Evolutionary conservation across 2,888 invertebrate genomes (phyloP).

Genomic region (Caenorhabditis wallacei): DNA sequence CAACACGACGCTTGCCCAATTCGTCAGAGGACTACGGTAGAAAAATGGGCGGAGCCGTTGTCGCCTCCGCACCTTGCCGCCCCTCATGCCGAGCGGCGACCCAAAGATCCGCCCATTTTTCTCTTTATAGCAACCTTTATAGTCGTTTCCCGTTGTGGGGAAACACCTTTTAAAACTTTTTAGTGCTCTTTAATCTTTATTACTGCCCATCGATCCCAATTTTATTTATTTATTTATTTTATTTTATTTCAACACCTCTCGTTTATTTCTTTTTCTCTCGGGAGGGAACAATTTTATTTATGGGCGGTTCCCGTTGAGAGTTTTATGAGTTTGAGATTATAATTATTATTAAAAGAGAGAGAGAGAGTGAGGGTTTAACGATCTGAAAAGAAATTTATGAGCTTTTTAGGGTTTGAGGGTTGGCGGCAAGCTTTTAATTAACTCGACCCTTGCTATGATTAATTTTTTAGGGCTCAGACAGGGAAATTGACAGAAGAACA

Average conservation of each 20-base stretch:
- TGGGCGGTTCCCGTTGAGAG: neutral
- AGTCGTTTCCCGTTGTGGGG: neutral
- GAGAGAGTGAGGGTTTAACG: neutral
- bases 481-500: too few relatives aligned
- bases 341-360: neutral
- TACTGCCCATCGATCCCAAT: constrained; percentile 5
- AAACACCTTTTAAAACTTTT: constrained; percentile 49
- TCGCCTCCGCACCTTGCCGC: constrained; percentile 10
- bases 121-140: constrained; percentile 21
- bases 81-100: neutral
- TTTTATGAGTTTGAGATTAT: neutral
- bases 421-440: too few relatives aligned
- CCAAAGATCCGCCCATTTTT: neutral
- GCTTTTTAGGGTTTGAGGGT: neutral
- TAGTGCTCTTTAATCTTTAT: constrained; percentile 62
- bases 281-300: neutral
- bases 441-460: too few relatives aligned
- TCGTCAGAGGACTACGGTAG: constrained; percentile 19
- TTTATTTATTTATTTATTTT: constrained; percentile 20
- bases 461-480: too few relatives aligned
- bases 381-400: neutral
- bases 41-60: constrained; percentile 12
- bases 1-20: neutral
- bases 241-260: neutral
- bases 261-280: constrained; percentile 22